Base-by-base conservation (phyloP, 2,888 invertebrate genomes). In the Mystacides longicornis region DNA sequence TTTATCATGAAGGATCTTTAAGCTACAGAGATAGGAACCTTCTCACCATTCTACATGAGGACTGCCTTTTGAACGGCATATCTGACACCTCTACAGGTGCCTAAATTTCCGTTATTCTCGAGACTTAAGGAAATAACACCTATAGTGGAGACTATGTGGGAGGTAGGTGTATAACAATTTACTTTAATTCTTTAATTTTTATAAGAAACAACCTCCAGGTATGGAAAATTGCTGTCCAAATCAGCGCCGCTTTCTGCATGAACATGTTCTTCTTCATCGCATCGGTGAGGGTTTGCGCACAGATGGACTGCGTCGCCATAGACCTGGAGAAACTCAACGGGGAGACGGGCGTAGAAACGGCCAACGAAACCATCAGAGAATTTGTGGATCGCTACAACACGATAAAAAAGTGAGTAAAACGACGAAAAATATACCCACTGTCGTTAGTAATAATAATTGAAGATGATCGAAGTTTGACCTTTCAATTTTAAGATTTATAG, bases 191-290 rank as follows among this genome's bases (percentile, higher is more conserved):
- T n/a, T n/a, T n/a, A n/a, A n/a, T n/a, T n/a, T n/a, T n/a, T n/a
- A n/a, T n/a, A n/a, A n/a, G n/a, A n/a, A n/a, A n/a, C 43, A 16
- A 16, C 16, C 4, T 31, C 2, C 47, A 58, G 58, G 47, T 47
- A 18, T 58, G 58, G 55, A 43, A 31, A 14, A 55, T 49, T 21
- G n/a, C 43, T 2, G 18, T 55, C 45, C 45, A 43, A 5, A 47
- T 55, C n/a, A 50, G 47, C 27, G 20, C 52, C 11, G 55, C 58
- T 2, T 56, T 59, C 46, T 49, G 49, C 49, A 56, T 56, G 49
- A 58, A 60, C 45, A 60, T 60, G 54, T 22, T 60, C 2, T 56
- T 60, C 53, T 55, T 60, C 53, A 58, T 50, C 16, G 27, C 57
- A 42, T 18, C 23, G 3, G 33, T 58, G 5, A 52, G 54, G 19